Conservation (phyloP, 2,797 vertebrate genomes). For the Syncerus caffer region DNA sequence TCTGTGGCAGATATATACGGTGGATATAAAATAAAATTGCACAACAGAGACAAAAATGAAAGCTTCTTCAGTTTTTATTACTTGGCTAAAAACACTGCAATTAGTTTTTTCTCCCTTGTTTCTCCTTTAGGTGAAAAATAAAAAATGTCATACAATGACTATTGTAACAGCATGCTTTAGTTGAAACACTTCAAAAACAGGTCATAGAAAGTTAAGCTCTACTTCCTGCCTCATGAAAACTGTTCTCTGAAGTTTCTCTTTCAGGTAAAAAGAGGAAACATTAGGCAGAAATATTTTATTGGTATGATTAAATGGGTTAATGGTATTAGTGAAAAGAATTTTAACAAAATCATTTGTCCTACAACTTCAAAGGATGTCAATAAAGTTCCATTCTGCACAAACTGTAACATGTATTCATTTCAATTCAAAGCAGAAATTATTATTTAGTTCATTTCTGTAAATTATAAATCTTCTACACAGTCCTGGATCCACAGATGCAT, state of each 20-base stretch:
- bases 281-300: conserved; percentile 36
- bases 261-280: neutral
- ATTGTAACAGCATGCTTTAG: neutral
- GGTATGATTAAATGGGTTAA: neutral
- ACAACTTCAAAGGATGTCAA: neutral
- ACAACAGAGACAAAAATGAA: neutral
- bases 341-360: conserved; percentile 51
- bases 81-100: conserved; percentile 7
- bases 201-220: neutral
- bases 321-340: neutral
- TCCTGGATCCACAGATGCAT: neutral
- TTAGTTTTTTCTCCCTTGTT: neutral
- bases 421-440: conserved; percentile 1
- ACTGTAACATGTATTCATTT: neutral
- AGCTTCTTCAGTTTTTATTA: conserved; percentile 20
- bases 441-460: conserved; percentile 28
- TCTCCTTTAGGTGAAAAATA: neutral
- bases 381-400: neutral
- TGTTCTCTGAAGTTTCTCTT: neutral
- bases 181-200: neutral
- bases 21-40: conserved; percentile 4
- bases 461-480: neutral
- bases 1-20: neutral
- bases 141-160: neutral
- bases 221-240: neutral